Evolutionary conservation across 1,140 invertebrate species (phyloP).

Genomic region (Cydia fagiglandana): DNA sequence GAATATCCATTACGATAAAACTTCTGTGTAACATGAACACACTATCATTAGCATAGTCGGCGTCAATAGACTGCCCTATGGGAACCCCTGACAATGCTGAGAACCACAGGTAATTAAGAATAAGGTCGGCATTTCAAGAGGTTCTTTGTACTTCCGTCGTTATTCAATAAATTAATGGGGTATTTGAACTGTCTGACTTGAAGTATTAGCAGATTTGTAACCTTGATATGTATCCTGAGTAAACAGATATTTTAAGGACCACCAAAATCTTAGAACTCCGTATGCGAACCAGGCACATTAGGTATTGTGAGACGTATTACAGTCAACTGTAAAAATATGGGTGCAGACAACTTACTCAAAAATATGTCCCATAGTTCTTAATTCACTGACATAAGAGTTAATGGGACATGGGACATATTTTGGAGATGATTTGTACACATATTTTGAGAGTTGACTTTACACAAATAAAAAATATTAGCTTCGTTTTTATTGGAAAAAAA

Average conservation of each 20-base stretch:
- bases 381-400: too few species aligned
- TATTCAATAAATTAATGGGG: constrained; percentile 18
- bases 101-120: constrained; percentile 8
- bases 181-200: constrained; percentile 1
- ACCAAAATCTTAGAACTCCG: not conserved
- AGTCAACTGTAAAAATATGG: too few species aligned
- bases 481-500: too few species aligned
- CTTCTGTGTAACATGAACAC: not conserved
- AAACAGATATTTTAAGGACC: not conserved
- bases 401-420: too few species aligned
- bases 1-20: too few species aligned
- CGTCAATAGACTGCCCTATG: constrained; percentile 14
- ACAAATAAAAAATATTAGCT: too few species aligned
- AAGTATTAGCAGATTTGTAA: not conserved
- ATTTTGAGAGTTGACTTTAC: too few species aligned
- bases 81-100: constrained; percentile 19
- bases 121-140: not conserved
- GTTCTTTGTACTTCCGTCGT: constrained; percentile 13
- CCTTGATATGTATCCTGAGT: not conserved
- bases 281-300: too few species aligned
- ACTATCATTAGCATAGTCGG: not conserved
- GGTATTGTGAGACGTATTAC: too few species aligned
- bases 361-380: too few species aligned
- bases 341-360: too few species aligned
- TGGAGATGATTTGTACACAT: too few species aligned